Evolutionary conservation across 2,113 vertebrate genomes (phyloP).

Genomic region (Chamaea fasciata): DNA sequence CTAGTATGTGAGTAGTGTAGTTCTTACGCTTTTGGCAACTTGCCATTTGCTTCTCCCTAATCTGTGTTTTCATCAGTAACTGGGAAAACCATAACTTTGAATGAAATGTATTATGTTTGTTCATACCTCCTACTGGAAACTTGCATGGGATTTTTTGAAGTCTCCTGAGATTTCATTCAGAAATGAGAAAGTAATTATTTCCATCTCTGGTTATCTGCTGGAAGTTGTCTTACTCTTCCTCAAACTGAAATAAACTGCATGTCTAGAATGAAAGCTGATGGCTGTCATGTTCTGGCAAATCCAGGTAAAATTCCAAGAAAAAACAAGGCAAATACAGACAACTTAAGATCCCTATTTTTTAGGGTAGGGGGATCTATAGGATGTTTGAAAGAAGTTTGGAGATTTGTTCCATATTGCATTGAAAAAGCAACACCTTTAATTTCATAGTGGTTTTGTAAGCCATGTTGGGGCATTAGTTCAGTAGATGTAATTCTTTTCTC

Average conservation of each 20-base stretch:
- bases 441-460: not conserved
- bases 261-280: not conserved
- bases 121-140: not conserved
- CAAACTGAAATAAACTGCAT: not conserved
- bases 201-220: not conserved
- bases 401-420: not conserved
- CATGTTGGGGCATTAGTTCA: not conserved
- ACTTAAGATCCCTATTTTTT: not conserved
- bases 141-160: not conserved
- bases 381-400: not conserved
- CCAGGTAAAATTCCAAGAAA: not conserved
- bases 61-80: not conserved
- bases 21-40: not conserved
- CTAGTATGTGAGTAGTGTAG: not conserved
- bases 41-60: not conserved
- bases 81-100: not conserved
- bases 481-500: not conserved
- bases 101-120: not conserved
- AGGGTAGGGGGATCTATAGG: not conserved
- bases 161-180: not conserved
- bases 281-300: not conserved
- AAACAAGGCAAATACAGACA: not conserved
- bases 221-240: not conserved
- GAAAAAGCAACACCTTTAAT: not conserved
- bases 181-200: not conserved